Evolutionary conservation across 2,888 invertebrate genomes (phyloP).

Genomic region (Cosmia pyralina): DNA sequence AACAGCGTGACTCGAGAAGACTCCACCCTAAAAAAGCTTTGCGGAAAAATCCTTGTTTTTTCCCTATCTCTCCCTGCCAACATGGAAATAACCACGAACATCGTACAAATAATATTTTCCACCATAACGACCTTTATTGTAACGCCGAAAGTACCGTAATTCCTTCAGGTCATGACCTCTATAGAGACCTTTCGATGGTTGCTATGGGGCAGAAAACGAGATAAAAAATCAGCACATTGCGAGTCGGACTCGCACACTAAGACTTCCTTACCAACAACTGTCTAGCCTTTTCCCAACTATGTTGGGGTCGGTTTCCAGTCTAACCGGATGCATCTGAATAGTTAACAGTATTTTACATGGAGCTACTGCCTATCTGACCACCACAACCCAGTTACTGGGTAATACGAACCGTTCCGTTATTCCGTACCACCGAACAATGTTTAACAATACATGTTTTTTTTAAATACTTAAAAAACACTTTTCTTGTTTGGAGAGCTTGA

Average conservation of each 20-base stretch:
- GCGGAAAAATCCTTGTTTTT: conserved; percentile 22
- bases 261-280: no score
- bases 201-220: conserved; percentile 21
- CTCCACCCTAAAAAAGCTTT: conserved; percentile 17
- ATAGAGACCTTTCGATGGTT: conserved; percentile 8
- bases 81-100: conserved; percentile 50
- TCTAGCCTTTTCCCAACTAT: no score
- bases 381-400: no score
- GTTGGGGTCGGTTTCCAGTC: no score
- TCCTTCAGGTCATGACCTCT: conserved; percentile 51
- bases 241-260: neutral
- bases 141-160: conserved; percentile 35
- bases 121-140: conserved; percentile 29
- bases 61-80: conserved; percentile 13
- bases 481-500: neutral
- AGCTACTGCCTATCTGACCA: no score
- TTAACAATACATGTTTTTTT: no score
- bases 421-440: no score
- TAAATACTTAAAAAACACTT: no score
- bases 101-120: conserved; percentile 45
- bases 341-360: no score
- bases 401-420: no score
- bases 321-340: no score
- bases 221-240: conserved; percentile 4
- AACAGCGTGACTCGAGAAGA: conserved; percentile 29